These are phyloP conservation scores for Nasonia vitripennis DNA, from an alignment of 1,140 invertebrate genomes.

Conservation along the genomic window DNA sequence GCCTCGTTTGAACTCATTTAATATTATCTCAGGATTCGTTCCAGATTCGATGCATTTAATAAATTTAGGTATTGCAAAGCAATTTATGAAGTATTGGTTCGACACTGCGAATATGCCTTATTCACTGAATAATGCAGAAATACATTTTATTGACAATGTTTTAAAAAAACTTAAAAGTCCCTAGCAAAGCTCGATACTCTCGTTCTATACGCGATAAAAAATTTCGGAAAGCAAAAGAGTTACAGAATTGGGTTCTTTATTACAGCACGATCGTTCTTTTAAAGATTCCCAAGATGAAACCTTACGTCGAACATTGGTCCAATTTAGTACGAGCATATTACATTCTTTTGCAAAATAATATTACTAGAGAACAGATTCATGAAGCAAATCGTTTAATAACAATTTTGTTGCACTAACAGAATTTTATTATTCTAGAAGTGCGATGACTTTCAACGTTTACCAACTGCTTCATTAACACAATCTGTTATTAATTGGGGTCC, in stretches of 20 bases:
- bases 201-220: background rate
- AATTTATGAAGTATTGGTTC: constrained; percentile 37
- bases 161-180: background rate
- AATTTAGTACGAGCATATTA: constrained; percentile 19
- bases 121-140: background rate
- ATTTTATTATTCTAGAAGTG: constrained; percentile 11
- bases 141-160: background rate
- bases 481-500: constrained; percentile 35
- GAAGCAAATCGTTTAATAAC: background rate
- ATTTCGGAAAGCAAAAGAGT: constrained; percentile 39
- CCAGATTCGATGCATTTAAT: constrained; percentile 37
- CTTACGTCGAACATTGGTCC: constrained; percentile 2
- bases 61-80: constrained; percentile 20
- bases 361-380: background rate
- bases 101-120: background rate
- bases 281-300: background rate
- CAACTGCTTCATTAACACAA: constrained; percentile 27
- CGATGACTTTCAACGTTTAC: constrained; percentile 40
- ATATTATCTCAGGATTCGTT: constrained; percentile 45
- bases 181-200: background rate
- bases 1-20: background rate
- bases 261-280: constrained; percentile 3
- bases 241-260: constrained; percentile 39
- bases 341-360: constrained; percentile 23
- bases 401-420: constrained; percentile 24